A percentile compares a stretch with the other conserved stretches of the same genome.
Evolutionary conservation across 2,797 vertebrate genomes (phyloP).

Genomic region (Paramormyrops hopkinsi): DNA sequence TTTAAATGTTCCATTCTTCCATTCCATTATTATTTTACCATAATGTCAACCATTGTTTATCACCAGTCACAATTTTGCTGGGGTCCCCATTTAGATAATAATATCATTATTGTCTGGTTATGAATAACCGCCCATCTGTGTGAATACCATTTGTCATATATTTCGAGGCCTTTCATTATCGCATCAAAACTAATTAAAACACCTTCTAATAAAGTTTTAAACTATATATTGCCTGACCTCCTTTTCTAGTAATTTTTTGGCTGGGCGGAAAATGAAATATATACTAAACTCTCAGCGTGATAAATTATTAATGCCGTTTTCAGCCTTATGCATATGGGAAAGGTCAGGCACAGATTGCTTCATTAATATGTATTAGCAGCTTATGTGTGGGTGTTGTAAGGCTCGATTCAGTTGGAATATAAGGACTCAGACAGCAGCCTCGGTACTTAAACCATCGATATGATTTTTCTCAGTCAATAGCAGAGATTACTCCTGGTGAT

Average conservation of each 20-base stretch:
- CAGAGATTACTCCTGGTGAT: not conserved
- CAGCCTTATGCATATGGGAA: not conserved
- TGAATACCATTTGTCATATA: not conserved
- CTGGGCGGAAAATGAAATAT: not conserved
- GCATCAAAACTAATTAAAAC: not conserved
- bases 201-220: not conserved
- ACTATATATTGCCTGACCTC: not conserved
- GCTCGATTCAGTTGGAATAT: not conserved
- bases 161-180: not conserved
- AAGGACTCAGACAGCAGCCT: not conserved
- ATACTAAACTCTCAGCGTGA: not conserved
- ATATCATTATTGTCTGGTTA: not conserved
- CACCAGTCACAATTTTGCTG: not conserved
- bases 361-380: not conserved
- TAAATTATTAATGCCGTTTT: not conserved
- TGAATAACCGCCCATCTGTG: not conserved
- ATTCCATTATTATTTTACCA: not conserved
- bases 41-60: not conserved
- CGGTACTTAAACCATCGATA: not conserved
- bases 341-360: not conserved
- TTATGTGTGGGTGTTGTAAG: not conserved
- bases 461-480: not conserved
- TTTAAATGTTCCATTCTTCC: not conserved
- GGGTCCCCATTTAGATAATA: not conserved
- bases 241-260: not conserved